phyloP scores from a whole-genome alignment of 2,113 vertebrate species.

The Solea solea region DNA sequence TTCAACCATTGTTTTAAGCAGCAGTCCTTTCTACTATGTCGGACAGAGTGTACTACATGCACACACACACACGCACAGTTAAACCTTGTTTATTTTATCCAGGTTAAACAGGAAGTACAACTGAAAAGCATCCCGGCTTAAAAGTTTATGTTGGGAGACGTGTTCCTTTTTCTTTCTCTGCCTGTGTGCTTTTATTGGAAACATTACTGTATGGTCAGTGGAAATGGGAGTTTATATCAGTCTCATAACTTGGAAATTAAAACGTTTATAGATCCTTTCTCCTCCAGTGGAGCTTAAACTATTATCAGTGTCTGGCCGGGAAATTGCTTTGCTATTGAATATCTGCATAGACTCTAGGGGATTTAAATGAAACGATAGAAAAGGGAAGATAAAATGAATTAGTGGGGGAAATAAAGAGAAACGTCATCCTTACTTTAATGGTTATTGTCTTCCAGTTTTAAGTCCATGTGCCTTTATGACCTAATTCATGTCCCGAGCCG shows the following conservation, averaged over 20 bases:
- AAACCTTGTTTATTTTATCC: constrained; percentile 49
- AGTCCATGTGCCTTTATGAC: constrained; percentile 3
- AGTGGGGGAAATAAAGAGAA: background rate
- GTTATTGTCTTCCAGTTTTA: constrained; percentile 14
- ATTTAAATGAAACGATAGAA: background rate
- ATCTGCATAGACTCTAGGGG: background rate
- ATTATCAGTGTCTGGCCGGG: constrained; percentile 5
- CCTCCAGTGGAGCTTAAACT: background rate
- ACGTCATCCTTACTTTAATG: constrained; percentile 17
- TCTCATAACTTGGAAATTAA: background rate
- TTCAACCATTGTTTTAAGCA: constrained; percentile 78
- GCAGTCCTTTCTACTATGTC: constrained; percentile 53
- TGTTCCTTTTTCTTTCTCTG: constrained; percentile 26
- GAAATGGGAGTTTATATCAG: constrained; percentile 9
- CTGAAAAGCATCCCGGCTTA: constrained; percentile 45
- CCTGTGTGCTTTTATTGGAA: constrained; percentile 27
- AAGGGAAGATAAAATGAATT: background rate
- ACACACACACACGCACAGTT: constrained; percentile 5
- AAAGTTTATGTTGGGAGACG: constrained; percentile 40
- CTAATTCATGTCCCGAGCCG: background rate
- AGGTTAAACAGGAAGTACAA: constrained; percentile 57
- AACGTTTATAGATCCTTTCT: constrained; percentile 6
- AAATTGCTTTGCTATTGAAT: constrained; percentile 8
- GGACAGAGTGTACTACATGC: constrained; percentile 16
- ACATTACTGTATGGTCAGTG: background rate